Conservation (phyloP, 2,113 vertebrate species). For the Muscicapa adusta region DNA sequence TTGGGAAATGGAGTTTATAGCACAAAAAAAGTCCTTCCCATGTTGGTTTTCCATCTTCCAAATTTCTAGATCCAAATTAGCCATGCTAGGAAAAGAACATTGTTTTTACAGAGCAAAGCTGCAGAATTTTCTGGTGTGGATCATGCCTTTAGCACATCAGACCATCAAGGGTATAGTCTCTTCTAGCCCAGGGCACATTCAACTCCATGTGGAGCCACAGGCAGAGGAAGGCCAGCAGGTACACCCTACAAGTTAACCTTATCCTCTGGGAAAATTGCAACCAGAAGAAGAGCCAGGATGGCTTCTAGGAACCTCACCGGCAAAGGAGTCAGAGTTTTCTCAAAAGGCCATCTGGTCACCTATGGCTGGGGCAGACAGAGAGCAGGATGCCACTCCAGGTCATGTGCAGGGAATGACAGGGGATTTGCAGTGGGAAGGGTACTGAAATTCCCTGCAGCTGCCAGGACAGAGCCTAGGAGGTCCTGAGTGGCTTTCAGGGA, state of each 20-base stretch:
- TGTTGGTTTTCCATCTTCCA: neutral
- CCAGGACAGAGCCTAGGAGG: neutral
- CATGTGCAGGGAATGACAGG: accelerated
- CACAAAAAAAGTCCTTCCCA: neutral
- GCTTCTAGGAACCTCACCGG: neutral
- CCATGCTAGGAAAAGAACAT: neutral
- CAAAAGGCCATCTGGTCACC: neutral
- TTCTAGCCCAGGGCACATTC: neutral
- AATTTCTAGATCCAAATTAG: neutral
- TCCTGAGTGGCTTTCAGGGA: neutral
- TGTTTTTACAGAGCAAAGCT: neutral
- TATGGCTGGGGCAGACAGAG: neutral
- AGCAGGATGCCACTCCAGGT: neutral
- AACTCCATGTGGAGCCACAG: accelerated
- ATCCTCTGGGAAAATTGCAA: neutral
- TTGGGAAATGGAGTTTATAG: neutral
- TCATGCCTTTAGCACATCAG: neutral
- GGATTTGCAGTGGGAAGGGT: neutral
- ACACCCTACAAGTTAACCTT: neutral
- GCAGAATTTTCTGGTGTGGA: neutral
- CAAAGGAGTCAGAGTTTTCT: neutral
- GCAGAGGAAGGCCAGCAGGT: neutral
- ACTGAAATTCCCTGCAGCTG: neutral
- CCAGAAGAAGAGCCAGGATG: neutral
- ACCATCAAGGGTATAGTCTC: neutral